Evolutionary conservation across 2,797 vertebrate species (phyloP).

Genomic region (Lacerta viridis): DNA sequence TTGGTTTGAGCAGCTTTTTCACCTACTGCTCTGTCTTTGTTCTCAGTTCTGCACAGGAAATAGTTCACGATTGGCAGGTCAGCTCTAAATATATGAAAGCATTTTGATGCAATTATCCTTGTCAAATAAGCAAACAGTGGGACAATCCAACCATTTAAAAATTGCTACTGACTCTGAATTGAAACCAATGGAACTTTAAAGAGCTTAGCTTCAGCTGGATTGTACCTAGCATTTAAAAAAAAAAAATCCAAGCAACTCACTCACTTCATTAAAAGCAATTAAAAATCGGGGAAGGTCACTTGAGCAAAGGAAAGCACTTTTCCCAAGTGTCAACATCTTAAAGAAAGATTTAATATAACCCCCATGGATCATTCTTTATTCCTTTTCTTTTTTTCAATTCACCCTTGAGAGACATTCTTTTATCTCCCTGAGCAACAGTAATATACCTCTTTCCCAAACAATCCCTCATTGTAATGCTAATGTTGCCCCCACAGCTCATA

Average conservation of each 20-base stretch:
- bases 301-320: conserved; percentile 70
- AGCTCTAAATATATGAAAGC: conserved; percentile 46
- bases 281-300: conserved; percentile 73
- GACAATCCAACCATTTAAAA: background rate
- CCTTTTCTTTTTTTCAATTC: conserved; percentile 50
- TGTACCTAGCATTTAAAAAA: too few species aligned
- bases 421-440: conserved; percentile 75
- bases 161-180: background rate
- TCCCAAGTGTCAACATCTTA: conserved; percentile 74
- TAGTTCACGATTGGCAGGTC: conserved; percentile 60
- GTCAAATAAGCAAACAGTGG: background rate
- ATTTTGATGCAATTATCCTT: conserved; percentile 42
- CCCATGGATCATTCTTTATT: conserved; percentile 57
- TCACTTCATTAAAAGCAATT: conserved; percentile 76
- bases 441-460: conserved; percentile 76
- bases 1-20: conserved; percentile 55
- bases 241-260: conserved; percentile 58
- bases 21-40: conserved; percentile 54
- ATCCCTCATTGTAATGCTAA: conserved; percentile 79
- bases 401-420: conserved; percentile 64
- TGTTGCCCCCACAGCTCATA: conserved; percentile 75
- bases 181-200: background rate
- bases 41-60: conserved; percentile 47
- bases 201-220: background rate
- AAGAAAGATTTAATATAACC: conserved; percentile 76